Percentiles rank a stretch among this genome's conserved stretches.
phyloP scores from a whole-genome alignment of 2,797 vertebrate species.

The Notoglanidium macrostoma region DNA sequence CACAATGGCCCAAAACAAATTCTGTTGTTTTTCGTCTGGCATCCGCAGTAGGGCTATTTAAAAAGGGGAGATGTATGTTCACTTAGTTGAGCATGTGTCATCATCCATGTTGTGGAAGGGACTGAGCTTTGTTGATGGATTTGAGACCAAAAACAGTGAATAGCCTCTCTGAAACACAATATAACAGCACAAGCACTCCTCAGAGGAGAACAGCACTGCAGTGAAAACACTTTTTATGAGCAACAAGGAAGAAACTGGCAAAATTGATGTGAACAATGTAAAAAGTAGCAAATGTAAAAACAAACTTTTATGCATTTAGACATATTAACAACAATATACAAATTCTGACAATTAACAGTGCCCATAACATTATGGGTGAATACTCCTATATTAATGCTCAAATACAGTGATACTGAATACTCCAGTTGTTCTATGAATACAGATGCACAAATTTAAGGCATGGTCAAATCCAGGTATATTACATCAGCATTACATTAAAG shows the following conservation, averaged over 20 bases:
- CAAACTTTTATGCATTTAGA: neutral
- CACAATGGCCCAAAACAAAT: constrained; percentile 82
- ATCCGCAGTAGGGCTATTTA: constrained; percentile 84
- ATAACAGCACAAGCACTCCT: constrained; percentile 66
- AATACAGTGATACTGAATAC: neutral
- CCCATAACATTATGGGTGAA: neutral
- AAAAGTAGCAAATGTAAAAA: neutral
- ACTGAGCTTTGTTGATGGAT: constrained; percentile 69
- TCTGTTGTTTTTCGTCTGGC: constrained; percentile 81
- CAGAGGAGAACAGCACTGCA: constrained; percentile 56
- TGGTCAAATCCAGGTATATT: neutral
- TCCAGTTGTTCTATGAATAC: neutral
- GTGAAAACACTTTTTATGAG: constrained; percentile 29
- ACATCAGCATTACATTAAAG: neutral
- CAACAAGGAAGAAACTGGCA: neutral
- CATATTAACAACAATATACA: neutral
- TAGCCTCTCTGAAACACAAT: constrained; percentile 69
- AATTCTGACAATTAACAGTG: neutral
- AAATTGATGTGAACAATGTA: neutral
- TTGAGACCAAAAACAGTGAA: constrained; percentile 71
- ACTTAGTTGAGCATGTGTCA: constrained; percentile 77
- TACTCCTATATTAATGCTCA: neutral
- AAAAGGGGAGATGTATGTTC: constrained; percentile 86
- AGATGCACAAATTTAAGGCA: neutral
- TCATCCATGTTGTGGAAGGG: constrained; percentile 36